Base-by-base conservation (phyloP, 2,113 vertebrate genomes). In the Actinemys pallida region DNA sequence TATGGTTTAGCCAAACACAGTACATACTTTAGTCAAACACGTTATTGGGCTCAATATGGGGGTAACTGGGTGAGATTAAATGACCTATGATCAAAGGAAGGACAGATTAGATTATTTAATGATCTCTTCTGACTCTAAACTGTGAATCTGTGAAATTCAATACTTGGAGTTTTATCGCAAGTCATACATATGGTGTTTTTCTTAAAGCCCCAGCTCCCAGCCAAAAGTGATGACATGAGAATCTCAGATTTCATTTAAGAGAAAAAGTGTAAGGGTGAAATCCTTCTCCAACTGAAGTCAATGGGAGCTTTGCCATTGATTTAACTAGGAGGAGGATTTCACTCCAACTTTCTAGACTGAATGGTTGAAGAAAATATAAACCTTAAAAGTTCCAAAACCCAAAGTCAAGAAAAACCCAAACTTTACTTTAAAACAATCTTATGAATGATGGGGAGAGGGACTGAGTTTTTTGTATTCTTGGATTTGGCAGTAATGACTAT, bases 41-140 rank as follows among this genome's bases (percentile, higher is more conserved):
- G 94, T 92, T 89, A 93, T 90, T 81, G 87, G n/a, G 31, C 17
- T 92, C 78, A 86, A 12, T 82, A 54, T 47, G 94, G 25, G 35
- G 75, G 88, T 88, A 69, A 90, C 59, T 95, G 20, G n/a, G 31
- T 72, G 81, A 90, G 86, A 80, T 92, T 56, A 50, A 95, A 81
- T 80, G 24, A 29, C 42, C 54, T 90, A 47, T 84, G 78, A 47
- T 87, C 65, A 17, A 89, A 17, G 65, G 3, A 12, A 75, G 27
- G 94, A 47, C 39, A 89, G 56, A 56, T 4, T 84, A 79, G 42
- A 20, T 95, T 83, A 87, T 53, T n/a, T 39, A 65, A 81, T 0
- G 0, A 89, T 59, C 59, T n/a, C 27, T 92, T 69, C 89, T 86
- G 42, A 81, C 80, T 59, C 49, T 3, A 4, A 84, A 56, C 14